These are phyloP conservation scores for Protaetia brevitarsis DNA, from an alignment of 1,140 invertebrate species.

Conservation along the genomic window DNA sequence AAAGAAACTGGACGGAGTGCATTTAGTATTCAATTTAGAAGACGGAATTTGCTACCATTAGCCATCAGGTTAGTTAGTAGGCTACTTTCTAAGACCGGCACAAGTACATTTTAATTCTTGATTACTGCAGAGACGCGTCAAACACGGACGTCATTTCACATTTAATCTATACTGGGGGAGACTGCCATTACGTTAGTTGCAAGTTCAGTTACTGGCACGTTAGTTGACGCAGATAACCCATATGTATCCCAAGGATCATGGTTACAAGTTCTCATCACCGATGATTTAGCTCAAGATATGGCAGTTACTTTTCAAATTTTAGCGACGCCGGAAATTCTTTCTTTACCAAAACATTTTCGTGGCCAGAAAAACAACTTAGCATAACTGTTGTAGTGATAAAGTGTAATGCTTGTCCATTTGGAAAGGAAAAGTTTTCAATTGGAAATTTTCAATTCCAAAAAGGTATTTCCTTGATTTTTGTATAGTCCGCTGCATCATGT, in stretches of 20 bases:
- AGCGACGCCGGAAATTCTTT: conserved; percentile 43
- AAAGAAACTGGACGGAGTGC: conserved; percentile 66
- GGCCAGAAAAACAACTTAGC: conserved; percentile 45
- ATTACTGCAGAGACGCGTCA: conserved; percentile 66
- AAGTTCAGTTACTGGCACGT: conserved; percentile 69
- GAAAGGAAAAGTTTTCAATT: too few species aligned
- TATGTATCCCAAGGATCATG: conserved; percentile 73
- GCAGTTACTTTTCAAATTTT: conserved; percentile 46
- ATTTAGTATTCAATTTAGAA: conserved; percentile 83
- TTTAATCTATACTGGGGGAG: conserved; percentile 73
- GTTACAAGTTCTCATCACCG: conserved; percentile 66
- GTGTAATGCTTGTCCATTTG: too few species aligned
- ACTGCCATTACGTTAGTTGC: conserved; percentile 78
- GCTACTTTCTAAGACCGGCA: too few species aligned
- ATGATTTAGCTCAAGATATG: conserved; percentile 49
- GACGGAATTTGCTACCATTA: conserved; percentile 79
- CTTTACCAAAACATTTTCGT: conserved; percentile 47
- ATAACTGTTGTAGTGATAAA: conserved; percentile 48
- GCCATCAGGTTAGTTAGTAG: conserved; percentile 65
- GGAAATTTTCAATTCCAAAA: too few species aligned
- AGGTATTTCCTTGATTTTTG: too few species aligned
- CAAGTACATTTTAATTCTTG: too few species aligned
- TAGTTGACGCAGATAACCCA: conserved; percentile 67
- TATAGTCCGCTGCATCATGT: too few species aligned
- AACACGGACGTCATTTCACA: conserved; percentile 84